Evolutionary conservation across 2,113 vertebrate species (phyloP).

Genomic region (Glareola pratincola): DNA sequence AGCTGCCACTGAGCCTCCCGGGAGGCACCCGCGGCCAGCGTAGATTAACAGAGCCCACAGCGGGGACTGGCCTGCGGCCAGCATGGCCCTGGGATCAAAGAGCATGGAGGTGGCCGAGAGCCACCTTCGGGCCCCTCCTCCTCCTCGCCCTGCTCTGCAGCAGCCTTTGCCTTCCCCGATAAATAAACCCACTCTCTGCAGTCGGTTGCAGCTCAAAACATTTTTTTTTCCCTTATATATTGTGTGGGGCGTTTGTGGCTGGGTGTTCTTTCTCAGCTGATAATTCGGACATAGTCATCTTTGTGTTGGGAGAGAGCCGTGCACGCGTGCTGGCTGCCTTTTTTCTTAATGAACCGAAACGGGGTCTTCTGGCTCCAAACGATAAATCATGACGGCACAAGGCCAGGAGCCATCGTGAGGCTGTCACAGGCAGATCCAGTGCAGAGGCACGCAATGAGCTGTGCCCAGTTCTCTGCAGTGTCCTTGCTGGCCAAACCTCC

Average conservation of each 20-base stretch:
- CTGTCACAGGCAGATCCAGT: background rate
- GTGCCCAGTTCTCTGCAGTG: background rate
- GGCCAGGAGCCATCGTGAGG: background rate
- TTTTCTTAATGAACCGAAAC: background rate
- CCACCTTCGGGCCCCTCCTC: background rate
- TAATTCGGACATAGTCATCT: background rate
- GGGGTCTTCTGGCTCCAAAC: background rate
- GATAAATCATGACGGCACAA: rapidly evolving
- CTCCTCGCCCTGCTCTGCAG: background rate
- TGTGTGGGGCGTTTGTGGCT: rapidly evolving
- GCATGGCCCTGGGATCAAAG: constrained; percentile 3
- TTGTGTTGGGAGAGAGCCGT: rapidly evolving
- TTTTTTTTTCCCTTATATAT: rapidly evolving
- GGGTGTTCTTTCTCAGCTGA: background rate
- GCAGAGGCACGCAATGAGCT: background rate
- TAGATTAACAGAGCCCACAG: constrained; percentile 47
- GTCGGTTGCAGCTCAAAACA: rapidly evolving
- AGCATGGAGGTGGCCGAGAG: constrained; percentile 8
- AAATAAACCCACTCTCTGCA: background rate
- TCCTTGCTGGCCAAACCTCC: background rate
- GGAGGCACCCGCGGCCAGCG: background rate
- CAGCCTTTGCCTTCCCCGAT: background rate
- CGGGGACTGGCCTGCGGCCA: background rate
- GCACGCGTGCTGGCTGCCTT: background rate
- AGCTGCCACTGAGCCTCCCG: constrained; percentile 32